Conservation (phyloP, 2,888 invertebrate species). For the Latrodectus hesperus region DNA sequence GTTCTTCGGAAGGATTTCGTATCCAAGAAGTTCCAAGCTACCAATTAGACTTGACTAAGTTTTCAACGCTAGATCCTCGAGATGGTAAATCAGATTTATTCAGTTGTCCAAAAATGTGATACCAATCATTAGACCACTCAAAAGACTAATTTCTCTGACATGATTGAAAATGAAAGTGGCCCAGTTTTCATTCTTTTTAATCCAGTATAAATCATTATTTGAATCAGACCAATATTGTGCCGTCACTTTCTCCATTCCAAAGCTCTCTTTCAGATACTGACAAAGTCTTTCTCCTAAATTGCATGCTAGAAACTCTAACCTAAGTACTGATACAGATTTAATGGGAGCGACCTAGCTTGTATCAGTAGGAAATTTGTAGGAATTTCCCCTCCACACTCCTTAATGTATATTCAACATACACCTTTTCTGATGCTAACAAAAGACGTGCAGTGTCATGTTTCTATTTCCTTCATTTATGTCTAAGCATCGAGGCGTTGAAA, state of each 20-base stretch:
- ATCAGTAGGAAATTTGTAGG: not conserved
- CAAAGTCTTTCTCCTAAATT: not conserved
- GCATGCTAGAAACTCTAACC: not conserved
- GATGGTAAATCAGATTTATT: not conserved
- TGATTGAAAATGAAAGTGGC: not conserved
- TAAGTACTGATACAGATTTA: not conserved
- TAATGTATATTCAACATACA: not conserved
- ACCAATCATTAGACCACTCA: not conserved
- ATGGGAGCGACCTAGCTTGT: not conserved
- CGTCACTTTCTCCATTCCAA: not conserved
- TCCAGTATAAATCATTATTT: not conserved
- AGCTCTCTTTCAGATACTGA: not conserved
- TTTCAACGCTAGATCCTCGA: not conserved
- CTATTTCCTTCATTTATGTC: not conserved
- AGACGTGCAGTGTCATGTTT: not conserved
- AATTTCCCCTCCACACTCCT: not conserved
- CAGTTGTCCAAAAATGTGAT: not conserved
- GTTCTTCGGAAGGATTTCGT: not conserved
- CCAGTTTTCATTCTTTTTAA: not conserved
- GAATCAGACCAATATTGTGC: not conserved
- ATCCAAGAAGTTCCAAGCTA: not conserved
- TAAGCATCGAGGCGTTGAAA: not conserved
- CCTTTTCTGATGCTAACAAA: not conserved
- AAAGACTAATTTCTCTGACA: not conserved
- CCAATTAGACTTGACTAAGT: not conserved